A percentile compares a stretch with the other conserved stretches of the same genome.
Conservation (phyloP, 2,797 vertebrate species). For the Falco biarmicus region DNA sequence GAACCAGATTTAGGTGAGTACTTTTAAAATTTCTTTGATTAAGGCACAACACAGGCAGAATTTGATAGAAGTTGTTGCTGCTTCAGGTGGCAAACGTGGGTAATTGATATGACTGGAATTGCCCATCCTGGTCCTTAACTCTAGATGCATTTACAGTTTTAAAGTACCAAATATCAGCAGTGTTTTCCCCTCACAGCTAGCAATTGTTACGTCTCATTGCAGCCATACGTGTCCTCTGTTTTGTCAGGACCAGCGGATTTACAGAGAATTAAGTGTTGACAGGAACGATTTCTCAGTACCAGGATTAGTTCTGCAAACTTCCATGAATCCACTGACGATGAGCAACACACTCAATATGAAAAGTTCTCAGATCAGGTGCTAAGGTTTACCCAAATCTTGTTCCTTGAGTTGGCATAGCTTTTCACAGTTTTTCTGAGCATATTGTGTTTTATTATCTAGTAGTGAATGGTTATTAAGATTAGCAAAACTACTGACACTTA, state of each 20-base stretch:
- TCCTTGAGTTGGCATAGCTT: neutral
- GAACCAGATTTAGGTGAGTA: neutral
- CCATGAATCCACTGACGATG: neutral
- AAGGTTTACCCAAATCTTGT: neutral
- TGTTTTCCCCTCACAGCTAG: fast-evolving
- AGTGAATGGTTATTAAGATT: neutral
- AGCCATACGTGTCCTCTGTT: neutral
- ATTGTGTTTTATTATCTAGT: neutral
- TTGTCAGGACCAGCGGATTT: neutral
- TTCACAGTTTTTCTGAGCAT: neutral
- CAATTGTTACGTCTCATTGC: neutral
- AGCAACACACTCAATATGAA: neutral
- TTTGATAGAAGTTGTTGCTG: neutral
- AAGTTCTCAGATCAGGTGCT: neutral
- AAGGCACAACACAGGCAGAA: neutral
- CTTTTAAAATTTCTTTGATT: neutral
- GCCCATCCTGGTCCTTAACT: neutral
- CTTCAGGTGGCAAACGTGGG: neutral
- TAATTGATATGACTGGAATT: neutral
- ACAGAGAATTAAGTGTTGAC: neutral
- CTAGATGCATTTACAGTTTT: neutral
- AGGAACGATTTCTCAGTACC: neutral
- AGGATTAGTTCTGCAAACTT: neutral
- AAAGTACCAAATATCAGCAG: neutral
- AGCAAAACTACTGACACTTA: constrained; percentile 25